phyloP scores from a whole-genome alignment of 1,140 invertebrate genomes.

The Gonatopus flavifemur region DNA sequence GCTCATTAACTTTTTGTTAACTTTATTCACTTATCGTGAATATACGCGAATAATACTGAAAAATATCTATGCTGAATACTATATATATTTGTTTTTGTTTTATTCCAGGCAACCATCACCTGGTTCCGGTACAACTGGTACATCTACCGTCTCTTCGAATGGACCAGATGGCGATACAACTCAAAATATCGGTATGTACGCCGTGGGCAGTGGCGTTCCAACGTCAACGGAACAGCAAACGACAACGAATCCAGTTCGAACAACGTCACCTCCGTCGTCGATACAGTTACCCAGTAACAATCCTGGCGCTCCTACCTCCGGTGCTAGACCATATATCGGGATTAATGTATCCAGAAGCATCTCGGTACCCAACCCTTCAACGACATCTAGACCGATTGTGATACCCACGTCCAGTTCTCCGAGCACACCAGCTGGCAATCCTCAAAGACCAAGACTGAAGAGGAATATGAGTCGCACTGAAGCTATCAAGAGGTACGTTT shows the following conservation, averaged over 20 bases:
- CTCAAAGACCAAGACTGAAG: conserved; percentile 47
- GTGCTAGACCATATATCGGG: conserved; percentile 19
- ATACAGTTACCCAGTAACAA: conserved; percentile 11
- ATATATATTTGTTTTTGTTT: too few species aligned
- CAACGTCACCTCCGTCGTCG: conserved; percentile 31
- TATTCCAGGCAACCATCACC: conserved; percentile 54
- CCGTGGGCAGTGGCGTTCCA: conserved; percentile 31
- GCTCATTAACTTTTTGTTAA: too few species aligned
- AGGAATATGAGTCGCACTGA: conserved; percentile 51
- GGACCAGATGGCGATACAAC: conserved; percentile 40
- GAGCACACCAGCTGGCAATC: conserved; percentile 44
- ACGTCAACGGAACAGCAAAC: conserved; percentile 43
- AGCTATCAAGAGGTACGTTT: conserved; percentile 48
- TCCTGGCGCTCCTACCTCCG: conserved; percentile 8
- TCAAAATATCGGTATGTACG: conserved; percentile 42
- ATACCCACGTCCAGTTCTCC: conserved; percentile 33
- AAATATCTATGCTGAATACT: too few species aligned
- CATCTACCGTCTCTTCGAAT: conserved; percentile 49
- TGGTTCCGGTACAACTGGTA: conserved; percentile 48
- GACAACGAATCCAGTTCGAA: conserved; percentile 34
- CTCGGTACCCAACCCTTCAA: conserved; percentile 48
- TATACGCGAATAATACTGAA: too few species aligned
- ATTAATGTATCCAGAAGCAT: conserved; percentile 44
- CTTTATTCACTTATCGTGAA: too few species aligned
- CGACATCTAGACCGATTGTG: conserved; percentile 36